These are phyloP conservation scores for Agonopterix alstromeriana DNA, from an alignment of 2,888 invertebrate genomes.

Conservation along the genomic window DNA sequence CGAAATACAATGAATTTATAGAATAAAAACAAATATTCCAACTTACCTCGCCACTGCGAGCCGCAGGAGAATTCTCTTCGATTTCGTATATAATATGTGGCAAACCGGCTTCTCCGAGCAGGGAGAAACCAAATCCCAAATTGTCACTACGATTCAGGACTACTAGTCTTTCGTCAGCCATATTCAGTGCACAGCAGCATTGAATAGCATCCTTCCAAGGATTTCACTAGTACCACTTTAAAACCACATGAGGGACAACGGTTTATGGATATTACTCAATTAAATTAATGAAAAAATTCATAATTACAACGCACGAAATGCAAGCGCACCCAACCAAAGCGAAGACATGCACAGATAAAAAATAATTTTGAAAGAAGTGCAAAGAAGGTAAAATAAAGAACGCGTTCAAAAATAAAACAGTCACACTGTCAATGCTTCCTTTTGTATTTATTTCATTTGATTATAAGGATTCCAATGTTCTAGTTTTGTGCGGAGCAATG, in stretches of 20 bases:
- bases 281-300: slow-evolving; percentile 49
- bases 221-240: slow-evolving; percentile 52
- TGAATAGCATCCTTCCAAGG: slow-evolving; percentile 57
- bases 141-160: slow-evolving; percentile 91
- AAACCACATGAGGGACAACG: slow-evolving; percentile 38
- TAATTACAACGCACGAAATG: slow-evolving; percentile 56
- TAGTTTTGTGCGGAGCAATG: too few species aligned
- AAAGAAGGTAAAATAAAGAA: neutral
- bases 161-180: slow-evolving; percentile 94
- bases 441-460: too few species aligned
- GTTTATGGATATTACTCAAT: slow-evolving; percentile 33
- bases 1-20: too few species aligned
- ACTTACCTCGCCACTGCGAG: slow-evolving; percentile 91
- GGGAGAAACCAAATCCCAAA: slow-evolving; percentile 93
- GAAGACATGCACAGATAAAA: slow-evolving; percentile 36
- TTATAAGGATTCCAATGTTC: too few species aligned
- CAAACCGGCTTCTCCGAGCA: slow-evolving; percentile 92
- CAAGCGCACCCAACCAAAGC: slow-evolving; percentile 70
- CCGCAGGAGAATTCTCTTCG: slow-evolving; percentile 94
- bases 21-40: neutral
- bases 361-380: slow-evolving; percentile 8
- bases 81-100: slow-evolving; percentile 96
- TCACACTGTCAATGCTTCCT: neutral
- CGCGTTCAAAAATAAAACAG: neutral
- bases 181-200: slow-evolving; percentile 77